These are phyloP conservation scores for Mesocricetus auratus DNA, from an alignment of 2,113 vertebrate genomes.

Conservation along the genomic window DNA sequence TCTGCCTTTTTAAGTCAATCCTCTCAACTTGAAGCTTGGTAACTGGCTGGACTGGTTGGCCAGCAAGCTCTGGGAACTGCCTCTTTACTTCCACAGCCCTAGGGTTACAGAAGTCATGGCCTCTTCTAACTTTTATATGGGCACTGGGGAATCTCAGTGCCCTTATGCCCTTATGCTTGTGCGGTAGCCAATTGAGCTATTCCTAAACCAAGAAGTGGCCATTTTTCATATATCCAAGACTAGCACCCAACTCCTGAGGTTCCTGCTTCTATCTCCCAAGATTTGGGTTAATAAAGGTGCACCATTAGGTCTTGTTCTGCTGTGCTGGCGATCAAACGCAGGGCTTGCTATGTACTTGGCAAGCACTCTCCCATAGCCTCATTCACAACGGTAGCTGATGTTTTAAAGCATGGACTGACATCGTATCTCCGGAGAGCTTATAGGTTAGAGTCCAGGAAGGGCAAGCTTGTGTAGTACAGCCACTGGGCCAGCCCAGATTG, in stretches of 20 bases:
- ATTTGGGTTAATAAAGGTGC: background rate
- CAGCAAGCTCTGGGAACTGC: background rate
- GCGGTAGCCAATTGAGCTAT: background rate
- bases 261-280: too few relatives aligned
- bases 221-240: background rate
- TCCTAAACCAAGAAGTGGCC: too few relatives aligned
- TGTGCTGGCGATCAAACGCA: background rate
- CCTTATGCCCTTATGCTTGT: background rate
- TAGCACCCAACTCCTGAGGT: background rate
- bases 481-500: rapidly evolving
- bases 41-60: background rate
- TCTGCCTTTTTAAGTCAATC: background rate
- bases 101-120: background rate
- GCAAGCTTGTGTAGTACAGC: background rate
- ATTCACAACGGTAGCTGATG: background rate
- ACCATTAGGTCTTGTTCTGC: background rate
- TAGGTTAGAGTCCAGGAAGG: background rate
- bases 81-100: background rate
- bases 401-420: background rate
- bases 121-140: background rate
- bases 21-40: background rate
- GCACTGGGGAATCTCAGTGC: too few relatives aligned
- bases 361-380: too few relatives aligned
- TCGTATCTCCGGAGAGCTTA: background rate
- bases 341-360: background rate